phyloP scores from a whole-genome alignment of 1,140 invertebrate genomes.

The Bombus pyrosoma region DNA sequence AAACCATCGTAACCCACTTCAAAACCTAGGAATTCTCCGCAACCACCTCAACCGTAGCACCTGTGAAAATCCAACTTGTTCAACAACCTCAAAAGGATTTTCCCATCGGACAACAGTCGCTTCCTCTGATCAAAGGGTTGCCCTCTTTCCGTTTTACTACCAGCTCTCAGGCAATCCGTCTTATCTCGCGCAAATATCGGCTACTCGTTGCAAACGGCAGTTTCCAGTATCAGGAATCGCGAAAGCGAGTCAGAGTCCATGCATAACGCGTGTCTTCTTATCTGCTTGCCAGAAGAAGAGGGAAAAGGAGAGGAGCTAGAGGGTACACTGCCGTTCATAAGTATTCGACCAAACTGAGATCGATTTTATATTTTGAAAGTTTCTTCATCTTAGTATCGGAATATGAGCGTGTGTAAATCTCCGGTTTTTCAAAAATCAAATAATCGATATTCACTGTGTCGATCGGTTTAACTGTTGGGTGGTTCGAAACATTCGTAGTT shows the following conservation, averaged over 20 bases:
- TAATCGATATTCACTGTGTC: no score
- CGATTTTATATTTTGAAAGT: no score
- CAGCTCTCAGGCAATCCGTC: background rate
- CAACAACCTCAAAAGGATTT: background rate
- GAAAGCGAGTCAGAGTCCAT: slow-evolving; percentile 5
- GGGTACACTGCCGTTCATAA: background rate
- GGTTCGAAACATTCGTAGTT: no score
- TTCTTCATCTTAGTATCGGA: no score
- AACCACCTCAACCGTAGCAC: background rate
- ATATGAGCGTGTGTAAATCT: no score
- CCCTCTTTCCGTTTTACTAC: slow-evolving; percentile 5
- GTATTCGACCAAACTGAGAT: no score
- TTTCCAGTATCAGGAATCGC: slow-evolving; percentile 29
- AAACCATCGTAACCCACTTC: background rate
- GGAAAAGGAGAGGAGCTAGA: background rate
- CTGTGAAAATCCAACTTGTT: background rate
- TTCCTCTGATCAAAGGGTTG: slow-evolving; percentile 3
- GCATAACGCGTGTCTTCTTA: slow-evolving; percentile 31
- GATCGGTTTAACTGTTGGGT: no score
- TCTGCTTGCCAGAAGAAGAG: background rate
- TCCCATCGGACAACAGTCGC: background rate
- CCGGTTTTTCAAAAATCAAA: no score
- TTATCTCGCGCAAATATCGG: slow-evolving; percentile 29
- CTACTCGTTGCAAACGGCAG: slow-evolving; percentile 9
- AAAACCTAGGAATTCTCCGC: background rate